phyloP scores from a whole-genome alignment of 1,140 invertebrate species.

The Pseudobourletiella spinata region DNA sequence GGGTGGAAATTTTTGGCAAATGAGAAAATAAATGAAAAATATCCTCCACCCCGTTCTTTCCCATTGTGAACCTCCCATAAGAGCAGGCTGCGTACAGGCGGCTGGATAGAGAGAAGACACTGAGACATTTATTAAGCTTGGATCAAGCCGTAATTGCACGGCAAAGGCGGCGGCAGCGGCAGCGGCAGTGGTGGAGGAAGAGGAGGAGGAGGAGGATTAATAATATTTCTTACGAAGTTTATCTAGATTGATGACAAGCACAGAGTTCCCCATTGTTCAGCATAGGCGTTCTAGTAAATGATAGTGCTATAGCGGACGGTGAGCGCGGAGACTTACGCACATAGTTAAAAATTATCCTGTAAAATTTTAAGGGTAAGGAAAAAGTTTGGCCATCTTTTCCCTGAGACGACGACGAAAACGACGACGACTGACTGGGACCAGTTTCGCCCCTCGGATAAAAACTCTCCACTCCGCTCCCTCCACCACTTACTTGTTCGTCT shows the following conservation, averaged over 20 bases:
- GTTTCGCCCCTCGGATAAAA: slow-evolving; percentile 15
- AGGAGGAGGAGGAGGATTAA: background rate
- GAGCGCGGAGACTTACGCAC: background rate
- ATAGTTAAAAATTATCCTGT: background rate
- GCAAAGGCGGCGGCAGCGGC: background rate
- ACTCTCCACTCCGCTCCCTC: background rate
- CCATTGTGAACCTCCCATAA: no score
- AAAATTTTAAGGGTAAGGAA: slow-evolving; percentile 2
- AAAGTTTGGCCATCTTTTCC: slow-evolving; percentile 20
- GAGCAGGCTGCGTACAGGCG: background rate
- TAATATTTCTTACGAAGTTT: background rate
- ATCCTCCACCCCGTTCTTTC: no score
- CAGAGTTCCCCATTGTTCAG: background rate
- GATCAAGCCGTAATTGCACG: background rate
- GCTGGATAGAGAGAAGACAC: background rate
- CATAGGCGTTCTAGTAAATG: background rate
- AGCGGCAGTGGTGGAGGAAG: background rate
- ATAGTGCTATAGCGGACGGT: background rate
- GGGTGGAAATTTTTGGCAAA: no score
- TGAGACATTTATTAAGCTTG: background rate
- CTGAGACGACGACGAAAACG: background rate
- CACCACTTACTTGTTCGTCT: background rate
- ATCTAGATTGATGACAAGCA: background rate
- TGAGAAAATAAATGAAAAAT: no score
- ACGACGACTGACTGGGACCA: background rate